Percentiles rank a stretch among this genome's conserved stretches.
These are phyloP conservation scores for Mormyrops attenuatus DNA, from an alignment of 2,797 vertebrate genomes.

Conservation along the genomic window DNA sequence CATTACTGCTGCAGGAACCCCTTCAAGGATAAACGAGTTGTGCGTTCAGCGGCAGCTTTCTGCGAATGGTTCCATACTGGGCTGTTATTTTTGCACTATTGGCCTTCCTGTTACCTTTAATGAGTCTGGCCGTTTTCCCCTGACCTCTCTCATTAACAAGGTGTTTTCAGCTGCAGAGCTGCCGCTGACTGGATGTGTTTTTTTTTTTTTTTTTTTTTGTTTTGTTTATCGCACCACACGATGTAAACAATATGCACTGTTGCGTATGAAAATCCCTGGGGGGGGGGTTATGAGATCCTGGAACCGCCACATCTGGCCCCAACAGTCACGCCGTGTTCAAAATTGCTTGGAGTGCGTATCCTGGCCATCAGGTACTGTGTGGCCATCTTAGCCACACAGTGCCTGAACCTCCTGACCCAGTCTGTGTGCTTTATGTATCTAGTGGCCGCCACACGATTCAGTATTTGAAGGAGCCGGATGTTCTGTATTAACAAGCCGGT, in stretches of 20 bases:
- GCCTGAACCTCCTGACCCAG: neutral
- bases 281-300: neutral
- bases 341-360: neutral
- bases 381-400: neutral
- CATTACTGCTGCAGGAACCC: neutral
- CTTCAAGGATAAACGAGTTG: neutral
- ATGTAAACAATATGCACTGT: neutral
- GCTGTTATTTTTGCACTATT: neutral
- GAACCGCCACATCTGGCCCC: neutral
- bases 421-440: neutral
- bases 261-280: neutral
- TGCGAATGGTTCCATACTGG: neutral
- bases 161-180: neutral
- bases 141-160: conserved; percentile 11
- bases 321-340: neutral
- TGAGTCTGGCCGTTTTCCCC: neutral
- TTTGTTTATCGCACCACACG: neutral
- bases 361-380: neutral
- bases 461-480: neutral
- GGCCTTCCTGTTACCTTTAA: neutral
- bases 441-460: neutral
- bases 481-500: neutral
- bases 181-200: neutral
- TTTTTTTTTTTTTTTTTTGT: neutral
- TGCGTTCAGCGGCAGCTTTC: neutral